A percentile compares a stretch with the other conserved stretches of the same genome.
phyloP scores from a whole-genome alignment of 2,888 invertebrate genomes.

The Apocheima hispidaria region DNA sequence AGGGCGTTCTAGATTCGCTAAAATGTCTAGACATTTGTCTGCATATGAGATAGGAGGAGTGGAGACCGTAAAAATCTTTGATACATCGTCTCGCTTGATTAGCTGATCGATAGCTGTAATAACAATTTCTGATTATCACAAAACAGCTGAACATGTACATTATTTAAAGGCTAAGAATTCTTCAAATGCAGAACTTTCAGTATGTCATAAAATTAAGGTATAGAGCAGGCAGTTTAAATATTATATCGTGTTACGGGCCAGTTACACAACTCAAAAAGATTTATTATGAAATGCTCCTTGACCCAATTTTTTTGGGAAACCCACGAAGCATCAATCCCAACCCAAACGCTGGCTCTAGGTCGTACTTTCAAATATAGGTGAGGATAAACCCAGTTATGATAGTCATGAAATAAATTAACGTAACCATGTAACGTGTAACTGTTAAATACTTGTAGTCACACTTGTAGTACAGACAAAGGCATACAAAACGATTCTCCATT shows the following conservation, averaged over 20 bases:
- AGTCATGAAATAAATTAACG: not conserved
- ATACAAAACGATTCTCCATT: not conserved
- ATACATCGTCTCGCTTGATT: not conserved
- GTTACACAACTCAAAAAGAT: conserved; percentile 6
- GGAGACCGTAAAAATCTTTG: not conserved
- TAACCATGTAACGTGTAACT: not conserved
- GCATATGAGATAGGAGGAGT: not conserved
- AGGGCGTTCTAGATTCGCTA: not conserved
- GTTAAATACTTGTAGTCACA: not conserved
- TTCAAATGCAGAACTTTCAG: too few species aligned
- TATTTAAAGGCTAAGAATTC: too few species aligned
- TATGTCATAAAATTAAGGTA: not conserved
- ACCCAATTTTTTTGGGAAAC: conserved; percentile 33
- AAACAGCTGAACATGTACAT: not conserved
- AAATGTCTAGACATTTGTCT: conserved; percentile 6
- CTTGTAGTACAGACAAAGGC: not conserved
- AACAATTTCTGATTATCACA: not conserved
- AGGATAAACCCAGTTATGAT: not conserved
- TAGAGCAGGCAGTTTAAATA: conserved; percentile 3
- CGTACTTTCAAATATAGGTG: not conserved
- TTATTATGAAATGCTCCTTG: conserved; percentile 24
- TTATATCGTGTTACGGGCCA: conserved; percentile 19
- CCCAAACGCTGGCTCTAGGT: not conserved
- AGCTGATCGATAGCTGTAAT: not conserved
- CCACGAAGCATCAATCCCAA: conserved; percentile 16